Percentiles rank a stretch among this genome's conserved stretches.
Conservation (phyloP, 2,888 invertebrate species). For the Caprella mutica region DNA sequence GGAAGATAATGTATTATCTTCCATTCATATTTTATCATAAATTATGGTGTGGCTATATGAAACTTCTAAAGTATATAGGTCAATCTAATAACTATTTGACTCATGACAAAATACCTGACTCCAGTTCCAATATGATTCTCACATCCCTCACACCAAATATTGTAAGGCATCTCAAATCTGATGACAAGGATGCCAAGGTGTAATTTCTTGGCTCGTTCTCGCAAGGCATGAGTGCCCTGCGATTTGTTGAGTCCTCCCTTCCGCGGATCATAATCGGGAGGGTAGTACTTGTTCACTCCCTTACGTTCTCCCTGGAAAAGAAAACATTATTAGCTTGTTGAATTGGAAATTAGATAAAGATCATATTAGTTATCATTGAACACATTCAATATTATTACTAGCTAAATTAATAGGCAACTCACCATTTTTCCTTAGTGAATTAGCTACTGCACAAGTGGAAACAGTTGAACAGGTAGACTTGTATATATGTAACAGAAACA, state of each 20-base stretch:
- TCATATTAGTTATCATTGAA: too few species aligned
- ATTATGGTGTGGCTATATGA: too few species aligned
- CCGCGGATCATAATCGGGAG: conserved; percentile 94
- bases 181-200: conserved; percentile 90
- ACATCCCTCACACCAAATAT: conserved; percentile 99
- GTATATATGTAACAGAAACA: too few species aligned
- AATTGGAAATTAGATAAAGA: too few species aligned
- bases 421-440: too few species aligned
- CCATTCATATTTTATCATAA: not conserved
- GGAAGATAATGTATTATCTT: not conserved
- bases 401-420: too few species aligned
- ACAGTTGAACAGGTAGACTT: too few species aligned
- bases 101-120: conserved; percentile 53
- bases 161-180: conserved; percentile 99
- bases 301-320: conserved; percentile 79
- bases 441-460: too few species aligned
- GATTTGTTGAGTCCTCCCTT: conserved; percentile 91
- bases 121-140: conserved; percentile 99
- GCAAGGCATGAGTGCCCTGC: conserved; percentile 78
- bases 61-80: too few species aligned
- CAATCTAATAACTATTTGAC: too few species aligned
- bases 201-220: conserved; percentile 91
- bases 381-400: too few species aligned
- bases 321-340: too few species aligned
- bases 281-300: conserved; percentile 94